A percentile compares a stretch with the other conserved stretches of the same genome.
phyloP scores from a whole-genome alignment of 2,113 vertebrate species.

The Crotalus viridis region DNA sequence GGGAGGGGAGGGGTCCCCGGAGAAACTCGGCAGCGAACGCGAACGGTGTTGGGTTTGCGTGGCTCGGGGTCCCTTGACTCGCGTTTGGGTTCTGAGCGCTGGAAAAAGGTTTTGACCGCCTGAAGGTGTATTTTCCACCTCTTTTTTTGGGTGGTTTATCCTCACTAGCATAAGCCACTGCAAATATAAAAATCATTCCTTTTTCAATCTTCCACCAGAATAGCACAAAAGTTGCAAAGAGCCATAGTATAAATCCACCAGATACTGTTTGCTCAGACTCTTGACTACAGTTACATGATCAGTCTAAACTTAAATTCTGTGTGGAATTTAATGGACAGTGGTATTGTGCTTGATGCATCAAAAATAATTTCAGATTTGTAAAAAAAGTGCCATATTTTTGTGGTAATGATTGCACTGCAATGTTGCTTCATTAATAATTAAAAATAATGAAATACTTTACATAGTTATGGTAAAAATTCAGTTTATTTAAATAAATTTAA shows the following conservation, averaged over 20 bases:
- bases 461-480: background rate
- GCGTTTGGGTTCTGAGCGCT: background rate
- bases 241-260: background rate
- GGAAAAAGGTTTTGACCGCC: background rate
- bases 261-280: background rate
- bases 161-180: background rate
- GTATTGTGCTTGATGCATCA: background rate
- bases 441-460: background rate
- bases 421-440: background rate
- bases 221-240: background rate
- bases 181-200: background rate
- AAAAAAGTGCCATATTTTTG: background rate
- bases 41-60: background rate
- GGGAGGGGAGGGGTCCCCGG: fast-evolving
- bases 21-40: background rate
- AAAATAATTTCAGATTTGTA: background rate
- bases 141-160: background rate
- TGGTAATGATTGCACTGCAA: background rate
- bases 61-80: background rate
- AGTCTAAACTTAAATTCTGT: background rate
- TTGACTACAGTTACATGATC: background rate
- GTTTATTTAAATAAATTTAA: background rate
- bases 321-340: background rate
- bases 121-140: background rate
- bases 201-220: background rate